Conservation (phyloP, 2,113 vertebrate genomes). For the Lota lota region DNA sequence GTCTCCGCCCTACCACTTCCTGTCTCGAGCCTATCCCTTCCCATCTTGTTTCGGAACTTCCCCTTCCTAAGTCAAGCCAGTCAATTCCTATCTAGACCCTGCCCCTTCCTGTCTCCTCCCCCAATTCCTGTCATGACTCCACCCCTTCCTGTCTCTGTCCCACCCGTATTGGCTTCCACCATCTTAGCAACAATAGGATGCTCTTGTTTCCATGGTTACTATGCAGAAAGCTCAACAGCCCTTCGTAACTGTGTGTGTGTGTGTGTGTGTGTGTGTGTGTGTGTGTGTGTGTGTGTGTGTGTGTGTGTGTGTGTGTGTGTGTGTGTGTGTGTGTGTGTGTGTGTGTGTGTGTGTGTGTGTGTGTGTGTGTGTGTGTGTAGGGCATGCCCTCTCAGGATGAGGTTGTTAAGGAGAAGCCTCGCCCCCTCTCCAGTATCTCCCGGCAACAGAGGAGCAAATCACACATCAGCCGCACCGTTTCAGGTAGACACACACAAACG, state of each 20-base stretch:
- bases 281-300: neutral
- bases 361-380: neutral
- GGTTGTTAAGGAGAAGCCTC: constrained; percentile 69
- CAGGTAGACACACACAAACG: constrained; percentile 73
- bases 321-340: neutral
- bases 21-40: neutral
- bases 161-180: neutral
- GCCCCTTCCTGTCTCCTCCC: neutral
- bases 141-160: neutral
- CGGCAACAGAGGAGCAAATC: constrained; percentile 85
- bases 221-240: neutral
- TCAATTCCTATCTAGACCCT: neutral
- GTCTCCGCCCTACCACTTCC: neutral
- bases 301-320: neutral
- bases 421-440: constrained; percentile 77
- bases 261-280: neutral
- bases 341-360: neutral
- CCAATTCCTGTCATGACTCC: neutral
- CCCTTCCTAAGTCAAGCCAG: too few species aligned
- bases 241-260: neutral
- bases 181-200: too few species aligned
- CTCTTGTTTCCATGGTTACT: too few species aligned
- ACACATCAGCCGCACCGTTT: constrained; percentile 86
- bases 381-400: constrained; percentile 81
- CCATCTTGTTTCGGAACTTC: too few species aligned